These are phyloP conservation scores for Oscheius onirici DNA, from an alignment of 2,888 invertebrate species.

Conservation along the genomic window DNA sequence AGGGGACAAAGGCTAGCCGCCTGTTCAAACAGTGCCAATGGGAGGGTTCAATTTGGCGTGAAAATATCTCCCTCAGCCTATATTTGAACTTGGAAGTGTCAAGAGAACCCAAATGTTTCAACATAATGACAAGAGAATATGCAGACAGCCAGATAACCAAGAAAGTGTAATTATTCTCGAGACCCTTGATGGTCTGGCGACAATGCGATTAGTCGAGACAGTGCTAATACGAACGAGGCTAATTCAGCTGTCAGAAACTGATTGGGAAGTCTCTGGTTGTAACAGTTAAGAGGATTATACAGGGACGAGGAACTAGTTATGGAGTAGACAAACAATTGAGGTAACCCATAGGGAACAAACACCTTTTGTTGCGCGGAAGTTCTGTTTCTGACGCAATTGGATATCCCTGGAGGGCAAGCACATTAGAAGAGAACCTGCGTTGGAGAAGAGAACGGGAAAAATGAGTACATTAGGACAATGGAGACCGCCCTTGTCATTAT, in stretches of 20 bases:
- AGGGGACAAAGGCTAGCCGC: slow-evolving; percentile 9
- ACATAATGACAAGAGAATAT: no score
- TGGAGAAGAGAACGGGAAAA: background rate
- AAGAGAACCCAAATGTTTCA: no score
- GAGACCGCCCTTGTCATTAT: no score
- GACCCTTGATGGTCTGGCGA: background rate
- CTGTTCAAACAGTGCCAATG: slow-evolving; percentile 18
- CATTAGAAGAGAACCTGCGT: background rate
- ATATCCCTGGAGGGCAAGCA: background rate
- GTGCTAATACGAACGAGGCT: slow-evolving; percentile 13
- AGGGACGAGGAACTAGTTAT: background rate
- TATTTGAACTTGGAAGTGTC: slow-evolving; percentile 10
- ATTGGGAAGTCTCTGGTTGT: no score
- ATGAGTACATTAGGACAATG: background rate
- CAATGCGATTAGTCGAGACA: slow-evolving; percentile 18
- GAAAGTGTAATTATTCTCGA: no score
- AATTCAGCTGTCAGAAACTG: background rate
- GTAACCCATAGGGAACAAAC: background rate
- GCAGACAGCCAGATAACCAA: no score
- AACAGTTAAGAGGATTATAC: no score
- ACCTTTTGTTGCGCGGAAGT: slow-evolving; percentile 22
- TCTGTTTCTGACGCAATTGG: background rate
- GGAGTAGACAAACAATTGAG: background rate
- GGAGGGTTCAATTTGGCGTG: slow-evolving; percentile 23
- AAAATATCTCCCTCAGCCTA: background rate